Evolutionary conservation across 1,140 invertebrate genomes (phyloP).

Genomic region (Lineus longissimus): DNA sequence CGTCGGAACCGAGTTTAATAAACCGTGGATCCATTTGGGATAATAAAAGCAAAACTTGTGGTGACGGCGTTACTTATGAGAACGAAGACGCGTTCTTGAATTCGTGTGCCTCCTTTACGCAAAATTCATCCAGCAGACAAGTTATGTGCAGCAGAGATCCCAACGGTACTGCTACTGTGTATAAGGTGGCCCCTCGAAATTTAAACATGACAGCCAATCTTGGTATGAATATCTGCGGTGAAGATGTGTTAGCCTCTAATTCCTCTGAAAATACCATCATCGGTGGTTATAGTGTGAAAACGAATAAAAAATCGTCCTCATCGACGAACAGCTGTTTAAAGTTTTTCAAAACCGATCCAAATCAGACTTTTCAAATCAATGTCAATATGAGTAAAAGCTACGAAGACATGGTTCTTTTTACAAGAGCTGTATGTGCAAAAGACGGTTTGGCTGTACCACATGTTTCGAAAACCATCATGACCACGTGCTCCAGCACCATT

Average conservation of each 20-base stretch:
- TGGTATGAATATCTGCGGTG: not conserved
- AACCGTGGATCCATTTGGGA: constrained; percentile 8
- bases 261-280: too few relatives aligned
- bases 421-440: constrained; percentile 7
- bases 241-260: too few relatives aligned
- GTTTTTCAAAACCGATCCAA: not conserved
- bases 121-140: not conserved
- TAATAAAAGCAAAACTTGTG: not conserved
- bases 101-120: not conserved
- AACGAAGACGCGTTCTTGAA: constrained; percentile 3
- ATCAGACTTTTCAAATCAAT: constrained; percentile 6
- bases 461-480: constrained; percentile 1
- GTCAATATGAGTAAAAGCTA: constrained; percentile 8
- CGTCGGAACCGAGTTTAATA: constrained; percentile 2
- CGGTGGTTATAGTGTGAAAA: not conserved
- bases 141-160: constrained; percentile 4
- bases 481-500: constrained; percentile 2
- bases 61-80: not conserved
- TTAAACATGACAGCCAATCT: not conserved
- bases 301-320: too few relatives aligned
- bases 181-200: constrained; percentile 5
- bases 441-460: not conserved
- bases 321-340: too few relatives aligned
- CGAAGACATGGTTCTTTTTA: constrained; percentile 7
- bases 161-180: constrained; percentile 1